Evolutionary conservation across 2,888 invertebrate species (phyloP).

Genomic region (Diadromus collaris): DNA sequence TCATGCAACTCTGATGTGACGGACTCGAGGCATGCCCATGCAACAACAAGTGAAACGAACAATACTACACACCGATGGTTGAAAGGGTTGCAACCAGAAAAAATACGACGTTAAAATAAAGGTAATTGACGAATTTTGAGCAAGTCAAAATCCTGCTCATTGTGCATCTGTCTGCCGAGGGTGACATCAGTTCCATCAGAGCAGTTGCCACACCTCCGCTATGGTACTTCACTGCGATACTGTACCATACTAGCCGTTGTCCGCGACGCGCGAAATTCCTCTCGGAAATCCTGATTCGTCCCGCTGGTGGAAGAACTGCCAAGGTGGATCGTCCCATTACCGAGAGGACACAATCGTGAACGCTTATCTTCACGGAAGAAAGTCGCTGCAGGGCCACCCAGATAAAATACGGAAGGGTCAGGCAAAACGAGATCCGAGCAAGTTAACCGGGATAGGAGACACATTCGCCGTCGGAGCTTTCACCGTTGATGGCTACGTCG

Average conservation of each 20-base stretch:
- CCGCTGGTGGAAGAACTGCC: conserved; percentile 20
- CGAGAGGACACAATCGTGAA: conserved; percentile 54
- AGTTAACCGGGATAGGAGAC: conserved; percentile 13
- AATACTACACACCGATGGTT: too few species aligned
- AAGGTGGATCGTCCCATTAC: conserved; percentile 28
- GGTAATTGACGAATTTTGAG: too few species aligned
- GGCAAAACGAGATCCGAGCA: conserved; percentile 21
- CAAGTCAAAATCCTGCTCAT: too few species aligned
- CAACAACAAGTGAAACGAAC: too few species aligned
- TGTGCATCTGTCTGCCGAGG: too few species aligned
- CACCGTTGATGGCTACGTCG: conserved; percentile 42
- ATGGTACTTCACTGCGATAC: not conserved
- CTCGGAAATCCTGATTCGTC: conserved; percentile 3
- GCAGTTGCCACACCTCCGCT: not conserved
- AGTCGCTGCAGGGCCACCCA: conserved; percentile 21
- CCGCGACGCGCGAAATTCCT: conserved; percentile 4
- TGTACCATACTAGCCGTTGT: not conserved
- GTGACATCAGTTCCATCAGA: too few species aligned
- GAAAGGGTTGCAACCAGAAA: too few species aligned
- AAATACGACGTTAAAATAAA: too few species aligned
- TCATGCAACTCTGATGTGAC: too few species aligned
- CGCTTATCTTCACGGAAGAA: conserved; percentile 56
- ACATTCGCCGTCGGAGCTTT: conserved; percentile 18
- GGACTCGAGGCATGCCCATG: too few species aligned
- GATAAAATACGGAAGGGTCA: not conserved